These are phyloP conservation scores for Drosophila yooni DNA, from an alignment of 2,888 invertebrate species.

Conservation along the genomic window DNA sequence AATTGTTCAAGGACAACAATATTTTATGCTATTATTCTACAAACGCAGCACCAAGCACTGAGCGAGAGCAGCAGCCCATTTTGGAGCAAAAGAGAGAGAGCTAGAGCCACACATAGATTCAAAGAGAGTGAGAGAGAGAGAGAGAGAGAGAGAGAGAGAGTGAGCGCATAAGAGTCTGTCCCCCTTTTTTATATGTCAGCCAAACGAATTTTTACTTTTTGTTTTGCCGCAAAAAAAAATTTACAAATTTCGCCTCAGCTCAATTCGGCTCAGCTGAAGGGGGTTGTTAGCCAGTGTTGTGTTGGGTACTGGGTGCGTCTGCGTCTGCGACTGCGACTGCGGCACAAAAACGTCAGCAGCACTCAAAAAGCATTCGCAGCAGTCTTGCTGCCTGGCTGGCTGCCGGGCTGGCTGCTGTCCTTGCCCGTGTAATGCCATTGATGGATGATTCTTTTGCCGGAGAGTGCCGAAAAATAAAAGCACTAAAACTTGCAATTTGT, in stretches of 20 bases:
- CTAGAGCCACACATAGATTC: conserved; percentile 3
- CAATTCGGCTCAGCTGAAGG: conserved; percentile 16
- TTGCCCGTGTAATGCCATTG: conserved; percentile 80
- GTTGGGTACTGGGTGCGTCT: conserved; percentile 38
- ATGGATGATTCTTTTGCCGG: conserved; percentile 77
- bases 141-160: neutral
- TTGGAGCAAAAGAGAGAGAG: conserved; percentile 2
- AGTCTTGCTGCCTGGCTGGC: conserved; percentile 20
- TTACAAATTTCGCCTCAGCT: conserved; percentile 64
- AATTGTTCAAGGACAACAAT: conserved; percentile 82
- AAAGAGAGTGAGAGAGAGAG: neutral
- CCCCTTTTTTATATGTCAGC: conserved; percentile 25
- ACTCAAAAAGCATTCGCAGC: conserved; percentile 71
- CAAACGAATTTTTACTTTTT: conserved; percentile 32
- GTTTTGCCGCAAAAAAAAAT: conserved; percentile 49
- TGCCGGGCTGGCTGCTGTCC: conserved; percentile 40
- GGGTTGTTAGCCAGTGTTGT: conserved; percentile 39
- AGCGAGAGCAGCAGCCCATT: conserved; percentile 4
- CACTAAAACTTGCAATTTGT: conserved; percentile 79
- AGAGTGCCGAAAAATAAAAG: conserved; percentile 69
- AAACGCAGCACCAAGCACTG: conserved; percentile 44
- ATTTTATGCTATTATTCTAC: conserved; percentile 79
- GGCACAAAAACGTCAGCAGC: conserved; percentile 83
- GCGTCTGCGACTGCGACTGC: conserved; percentile 73
- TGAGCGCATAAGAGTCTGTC: conserved; percentile 17